Conservation (phyloP, 2,888 invertebrate species). For the Papilio protenor region DNA sequence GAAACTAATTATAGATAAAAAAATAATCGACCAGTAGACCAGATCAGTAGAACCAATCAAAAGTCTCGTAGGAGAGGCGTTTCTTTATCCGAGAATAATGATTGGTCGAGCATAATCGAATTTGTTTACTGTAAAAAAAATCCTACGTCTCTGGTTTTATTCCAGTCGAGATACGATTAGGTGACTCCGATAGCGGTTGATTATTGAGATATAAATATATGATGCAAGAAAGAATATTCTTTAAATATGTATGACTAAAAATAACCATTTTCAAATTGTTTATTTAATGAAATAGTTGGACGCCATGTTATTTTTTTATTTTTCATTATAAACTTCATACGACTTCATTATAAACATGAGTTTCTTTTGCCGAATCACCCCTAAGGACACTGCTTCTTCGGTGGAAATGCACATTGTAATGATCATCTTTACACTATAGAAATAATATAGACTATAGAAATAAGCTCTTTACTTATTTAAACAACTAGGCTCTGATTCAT, state of each 20-base stretch:
- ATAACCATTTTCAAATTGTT: not conserved
- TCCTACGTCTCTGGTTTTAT: slow-evolving; percentile 28
- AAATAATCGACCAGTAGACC: slow-evolving; percentile 13
- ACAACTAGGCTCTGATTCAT: not conserved
- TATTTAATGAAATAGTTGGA: too few relatives aligned
- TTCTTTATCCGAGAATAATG: slow-evolving; percentile 16
- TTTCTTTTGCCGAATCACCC: too few relatives aligned
- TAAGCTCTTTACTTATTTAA: too few relatives aligned
- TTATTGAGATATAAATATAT: slow-evolving; percentile 7
- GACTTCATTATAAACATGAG: too few relatives aligned
- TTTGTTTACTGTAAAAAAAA: slow-evolving; percentile 21
- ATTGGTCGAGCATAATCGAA: slow-evolving; percentile 31
- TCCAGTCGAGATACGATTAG: slow-evolving; percentile 29
- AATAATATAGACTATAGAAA: too few relatives aligned
- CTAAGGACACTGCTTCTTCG: too few relatives aligned
- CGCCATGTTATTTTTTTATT: too few relatives aligned
- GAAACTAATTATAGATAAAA: slow-evolving; percentile 3
- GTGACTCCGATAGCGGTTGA: slow-evolving; percentile 4
- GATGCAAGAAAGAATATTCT: slow-evolving; percentile 24
- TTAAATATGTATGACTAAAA: not conserved
- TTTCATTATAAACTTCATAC: too few relatives aligned
- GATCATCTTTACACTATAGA: too few relatives aligned
- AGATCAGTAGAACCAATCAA: slow-evolving; percentile 31
- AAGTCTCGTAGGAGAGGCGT: slow-evolving; percentile 24
- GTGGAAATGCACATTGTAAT: too few relatives aligned